Conservation (phyloP, 2,888 invertebrate species). For the Limnephilus rhombicus region DNA sequence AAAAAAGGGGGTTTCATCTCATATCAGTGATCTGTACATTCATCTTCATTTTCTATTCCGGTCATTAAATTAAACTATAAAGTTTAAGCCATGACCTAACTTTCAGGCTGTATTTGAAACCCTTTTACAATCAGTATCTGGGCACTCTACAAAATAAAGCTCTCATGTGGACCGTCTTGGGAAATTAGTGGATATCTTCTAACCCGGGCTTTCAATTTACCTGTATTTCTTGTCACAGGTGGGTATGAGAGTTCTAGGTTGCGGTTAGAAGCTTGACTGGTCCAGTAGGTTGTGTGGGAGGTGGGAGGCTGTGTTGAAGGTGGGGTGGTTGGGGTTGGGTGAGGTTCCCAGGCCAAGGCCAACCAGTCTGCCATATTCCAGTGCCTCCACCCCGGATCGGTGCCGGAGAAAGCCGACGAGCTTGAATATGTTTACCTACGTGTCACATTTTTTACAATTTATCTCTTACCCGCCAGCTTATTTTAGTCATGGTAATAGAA, state of each 20-base stretch:
- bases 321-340: slow-evolving; percentile 30
- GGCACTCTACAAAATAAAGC: too few species aligned
- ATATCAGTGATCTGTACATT: background rate
- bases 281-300: background rate
- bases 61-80: too few species aligned
- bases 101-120: too few species aligned
- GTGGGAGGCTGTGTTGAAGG: slow-evolving; percentile 10
- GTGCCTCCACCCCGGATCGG: slow-evolving; percentile 58
- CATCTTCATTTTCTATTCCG: too few species aligned
- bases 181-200: slow-evolving; percentile 5
- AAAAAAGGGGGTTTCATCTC: background rate
- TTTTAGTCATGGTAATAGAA: slow-evolving; percentile 2
- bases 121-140: too few species aligned
- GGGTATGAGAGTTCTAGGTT: background rate
- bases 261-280: background rate
- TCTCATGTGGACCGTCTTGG: background rate
- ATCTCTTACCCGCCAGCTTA: slow-evolving; percentile 40
- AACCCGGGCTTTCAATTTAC: background rate
- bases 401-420: slow-evolving; percentile 58
- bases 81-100: too few species aligned
- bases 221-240: background rate
- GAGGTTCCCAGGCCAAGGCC: slow-evolving; percentile 61
- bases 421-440: slow-evolving; percentile 50
- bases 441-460: slow-evolving; percentile 64
- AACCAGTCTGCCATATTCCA: slow-evolving; percentile 63